Evolutionary conservation across 2,113 vertebrate genomes (phyloP).

Genomic region (Aleadryas rufinucha): DNA sequence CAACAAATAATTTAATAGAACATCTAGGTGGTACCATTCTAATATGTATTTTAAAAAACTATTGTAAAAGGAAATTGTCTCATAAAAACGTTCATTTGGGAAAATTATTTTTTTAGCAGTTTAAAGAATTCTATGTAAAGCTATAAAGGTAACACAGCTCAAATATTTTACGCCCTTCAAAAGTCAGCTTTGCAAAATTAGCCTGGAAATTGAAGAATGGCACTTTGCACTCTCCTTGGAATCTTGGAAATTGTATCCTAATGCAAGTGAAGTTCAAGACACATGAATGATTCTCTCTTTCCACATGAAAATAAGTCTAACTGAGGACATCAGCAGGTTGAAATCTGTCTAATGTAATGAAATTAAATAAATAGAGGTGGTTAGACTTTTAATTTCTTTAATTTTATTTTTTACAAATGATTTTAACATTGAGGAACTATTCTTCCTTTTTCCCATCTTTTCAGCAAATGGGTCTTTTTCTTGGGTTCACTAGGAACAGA

Average conservation of each 20-base stretch:
- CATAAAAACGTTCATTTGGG: background rate
- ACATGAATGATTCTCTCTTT: background rate
- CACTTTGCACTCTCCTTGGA: background rate
- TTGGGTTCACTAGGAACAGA: background rate
- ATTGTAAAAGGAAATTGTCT: background rate
- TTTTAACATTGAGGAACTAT: background rate
- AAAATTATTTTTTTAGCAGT: background rate
- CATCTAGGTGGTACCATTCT: background rate
- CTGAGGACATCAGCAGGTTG: rapidly evolving
- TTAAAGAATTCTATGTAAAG: background rate
- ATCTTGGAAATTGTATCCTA: background rate
- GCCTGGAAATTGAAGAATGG: background rate
- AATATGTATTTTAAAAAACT: background rate
- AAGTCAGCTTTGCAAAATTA: background rate
- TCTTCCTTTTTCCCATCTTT: background rate
- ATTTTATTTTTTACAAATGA: background rate
- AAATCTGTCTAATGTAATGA: background rate
- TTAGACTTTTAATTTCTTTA: background rate
- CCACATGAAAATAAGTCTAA: background rate
- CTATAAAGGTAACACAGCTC: background rate
- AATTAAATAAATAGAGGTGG: background rate
- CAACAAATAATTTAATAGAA: background rate
- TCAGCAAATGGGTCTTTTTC: background rate
- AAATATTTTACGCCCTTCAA: background rate
- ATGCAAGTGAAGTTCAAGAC: background rate